Conservation (phyloP, 2,797 vertebrate genomes). For the Tachyglossus aculeatus region DNA sequence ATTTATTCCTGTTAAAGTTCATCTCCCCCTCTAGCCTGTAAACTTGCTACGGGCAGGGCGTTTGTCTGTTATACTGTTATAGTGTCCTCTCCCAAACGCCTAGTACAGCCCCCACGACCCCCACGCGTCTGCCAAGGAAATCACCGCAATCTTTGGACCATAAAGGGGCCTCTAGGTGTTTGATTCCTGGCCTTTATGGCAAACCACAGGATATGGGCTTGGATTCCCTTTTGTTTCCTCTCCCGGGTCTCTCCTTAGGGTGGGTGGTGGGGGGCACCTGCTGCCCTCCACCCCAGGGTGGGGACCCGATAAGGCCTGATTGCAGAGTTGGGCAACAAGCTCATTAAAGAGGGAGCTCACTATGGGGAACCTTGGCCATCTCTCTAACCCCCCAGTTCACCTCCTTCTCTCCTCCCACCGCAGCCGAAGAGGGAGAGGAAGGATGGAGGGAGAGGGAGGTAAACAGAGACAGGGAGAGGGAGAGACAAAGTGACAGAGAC, state of each 20-base stretch:
- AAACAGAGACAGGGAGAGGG: no score
- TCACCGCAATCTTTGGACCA: not conserved
- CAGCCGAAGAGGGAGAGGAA: not conserved
- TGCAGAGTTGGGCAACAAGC: not conserved
- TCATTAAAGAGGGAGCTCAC: no score
- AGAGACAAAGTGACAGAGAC: no score
- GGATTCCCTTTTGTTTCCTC: not conserved
- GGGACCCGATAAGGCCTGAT: not conserved
- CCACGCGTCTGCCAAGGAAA: not conserved
- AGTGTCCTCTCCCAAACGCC: no score
- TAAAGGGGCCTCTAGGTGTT: slow-evolving; percentile 25
- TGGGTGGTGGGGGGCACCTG: not conserved
- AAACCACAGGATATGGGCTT: slow-evolving; percentile 49
- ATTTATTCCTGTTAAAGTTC: no score
- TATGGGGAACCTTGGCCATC: no score
- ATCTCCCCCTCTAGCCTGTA: no score
- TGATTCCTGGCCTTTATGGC: slow-evolving; percentile 39
- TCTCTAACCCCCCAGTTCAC: no score
- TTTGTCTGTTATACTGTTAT: no score
- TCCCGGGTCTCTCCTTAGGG: not conserved
- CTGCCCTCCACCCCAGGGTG: not conserved
- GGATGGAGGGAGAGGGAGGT: not conserved
- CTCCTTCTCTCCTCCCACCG: no score
- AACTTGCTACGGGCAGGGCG: no score
- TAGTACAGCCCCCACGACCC: no score